Percentiles rank a stretch among this genome's conserved stretches.
phyloP scores from a whole-genome alignment of 2,113 vertebrate genomes.

The Coregonus clupeaformis region DNA sequence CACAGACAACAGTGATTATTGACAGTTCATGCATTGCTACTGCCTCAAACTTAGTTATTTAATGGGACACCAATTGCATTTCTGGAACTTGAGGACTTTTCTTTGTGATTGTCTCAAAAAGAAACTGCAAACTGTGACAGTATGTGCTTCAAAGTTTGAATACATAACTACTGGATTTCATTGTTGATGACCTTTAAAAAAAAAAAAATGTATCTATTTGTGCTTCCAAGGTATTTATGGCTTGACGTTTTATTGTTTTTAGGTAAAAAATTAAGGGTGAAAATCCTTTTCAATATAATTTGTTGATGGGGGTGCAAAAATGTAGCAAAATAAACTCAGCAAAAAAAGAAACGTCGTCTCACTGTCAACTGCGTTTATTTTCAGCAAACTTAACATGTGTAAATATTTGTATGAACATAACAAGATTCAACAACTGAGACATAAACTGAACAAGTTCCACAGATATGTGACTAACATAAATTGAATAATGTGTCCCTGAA shows the following conservation, averaged over 20 bases:
- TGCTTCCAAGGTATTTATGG: constrained; percentile 20
- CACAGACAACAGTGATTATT: constrained; percentile 69
- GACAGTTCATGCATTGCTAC: constrained; percentile 62
- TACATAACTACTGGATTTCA: not conserved
- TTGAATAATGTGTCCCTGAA: too few species aligned
- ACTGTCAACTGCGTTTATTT: too few species aligned
- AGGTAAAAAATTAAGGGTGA: constrained; percentile 13
- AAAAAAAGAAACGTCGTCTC: too few species aligned
- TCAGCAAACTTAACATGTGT: too few species aligned
- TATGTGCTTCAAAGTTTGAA: not conserved
- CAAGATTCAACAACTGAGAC: too few species aligned
- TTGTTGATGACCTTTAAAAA: not conserved
- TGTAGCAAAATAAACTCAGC: constrained; percentile 77
- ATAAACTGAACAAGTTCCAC: too few species aligned
- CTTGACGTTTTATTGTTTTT: constrained; percentile 60
- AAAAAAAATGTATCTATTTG: not conserved
- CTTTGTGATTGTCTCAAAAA: constrained; percentile 43
- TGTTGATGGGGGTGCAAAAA: constrained; percentile 71
- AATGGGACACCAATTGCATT: constrained; percentile 62
- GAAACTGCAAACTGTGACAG: constrained; percentile 12
- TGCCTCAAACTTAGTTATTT: constrained; percentile 44
- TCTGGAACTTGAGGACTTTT: constrained; percentile 27
- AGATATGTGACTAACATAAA: too few species aligned
- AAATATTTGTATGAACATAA: too few species aligned
- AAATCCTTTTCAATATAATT: constrained; percentile 73